Conservation (phyloP, 2,113 vertebrate genomes). For the Upupa epops region DNA sequence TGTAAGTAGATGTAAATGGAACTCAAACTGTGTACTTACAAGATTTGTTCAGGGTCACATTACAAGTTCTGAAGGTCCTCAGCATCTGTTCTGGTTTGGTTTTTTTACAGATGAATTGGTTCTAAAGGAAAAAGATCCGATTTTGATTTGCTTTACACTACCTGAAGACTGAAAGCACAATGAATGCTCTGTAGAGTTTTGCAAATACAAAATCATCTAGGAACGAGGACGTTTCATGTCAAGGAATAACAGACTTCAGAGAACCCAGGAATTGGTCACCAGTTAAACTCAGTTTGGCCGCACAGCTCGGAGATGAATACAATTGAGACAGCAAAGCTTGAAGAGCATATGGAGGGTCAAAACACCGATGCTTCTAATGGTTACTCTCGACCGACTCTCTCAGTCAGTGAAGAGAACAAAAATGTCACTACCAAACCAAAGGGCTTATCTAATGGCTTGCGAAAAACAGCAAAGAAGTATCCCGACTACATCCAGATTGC, state of each 20-base stretch:
- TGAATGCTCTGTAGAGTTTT: neutral
- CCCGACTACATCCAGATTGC: slow-evolving; percentile 93
- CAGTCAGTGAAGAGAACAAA: slow-evolving; percentile 75
- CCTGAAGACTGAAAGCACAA: neutral
- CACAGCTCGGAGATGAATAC: slow-evolving; percentile 74
- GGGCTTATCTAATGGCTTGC: slow-evolving; percentile 78
- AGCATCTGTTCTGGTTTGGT: neutral
- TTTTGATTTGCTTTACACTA: neutral
- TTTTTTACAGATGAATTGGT: slow-evolving; percentile 36
- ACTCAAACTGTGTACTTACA: neutral
- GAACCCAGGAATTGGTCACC: neutral
- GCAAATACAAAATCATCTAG: neutral
- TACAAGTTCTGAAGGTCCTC: neutral
- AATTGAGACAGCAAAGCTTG: slow-evolving; percentile 78
- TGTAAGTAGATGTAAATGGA: neutral
- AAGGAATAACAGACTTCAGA: neutral
- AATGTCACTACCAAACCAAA: slow-evolving; percentile 73
- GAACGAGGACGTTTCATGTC: neutral
- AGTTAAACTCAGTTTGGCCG: slow-evolving; percentile 25
- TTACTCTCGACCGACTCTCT: slow-evolving; percentile 66
- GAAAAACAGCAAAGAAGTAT: slow-evolving; percentile 85
- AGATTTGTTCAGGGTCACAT: neutral
- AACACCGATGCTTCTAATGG: slow-evolving; percentile 62
- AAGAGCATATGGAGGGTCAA: slow-evolving; percentile 78
- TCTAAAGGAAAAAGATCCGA: neutral